Percentiles rank a stretch among this genome's conserved stretches.
These are phyloP conservation scores for Priocnemis perturbator DNA, from an alignment of 2,888 invertebrate species.

Conservation along the genomic window DNA sequence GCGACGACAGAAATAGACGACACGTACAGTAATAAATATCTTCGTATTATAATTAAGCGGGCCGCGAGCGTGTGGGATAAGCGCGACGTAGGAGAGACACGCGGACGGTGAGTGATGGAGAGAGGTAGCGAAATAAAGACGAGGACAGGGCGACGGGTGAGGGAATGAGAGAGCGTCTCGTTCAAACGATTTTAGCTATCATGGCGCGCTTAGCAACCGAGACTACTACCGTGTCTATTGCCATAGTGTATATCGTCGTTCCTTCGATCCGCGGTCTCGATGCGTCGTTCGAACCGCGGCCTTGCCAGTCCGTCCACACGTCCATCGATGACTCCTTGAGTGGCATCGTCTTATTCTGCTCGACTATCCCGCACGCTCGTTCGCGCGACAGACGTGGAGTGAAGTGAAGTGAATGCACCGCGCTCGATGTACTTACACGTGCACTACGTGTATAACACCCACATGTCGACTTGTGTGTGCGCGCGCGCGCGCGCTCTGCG, in stretches of 20 bases:
- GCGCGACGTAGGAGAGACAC: conserved; percentile 6
- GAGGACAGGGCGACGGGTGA: background rate
- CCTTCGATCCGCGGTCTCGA: conserved; percentile 21
- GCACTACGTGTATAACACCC: too few species aligned
- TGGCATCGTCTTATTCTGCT: conserved; percentile 63
- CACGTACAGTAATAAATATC: conserved; percentile 54
- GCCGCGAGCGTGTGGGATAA: conserved; percentile 36
- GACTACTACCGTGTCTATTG: background rate
- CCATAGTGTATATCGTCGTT: conserved; percentile 35
- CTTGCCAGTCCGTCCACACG: conserved; percentile 55
- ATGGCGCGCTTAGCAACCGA: conserved; percentile 37
- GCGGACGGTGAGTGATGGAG: background rate
- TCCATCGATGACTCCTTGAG: conserved; percentile 58
- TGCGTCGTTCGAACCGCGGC: conserved; percentile 44
- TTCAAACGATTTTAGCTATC: background rate
- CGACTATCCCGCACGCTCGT: conserved; percentile 14
- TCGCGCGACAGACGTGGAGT: background rate
- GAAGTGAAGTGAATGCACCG: conserved; percentile 1
- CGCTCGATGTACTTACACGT: background rate
- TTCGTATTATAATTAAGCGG: conserved; percentile 57
- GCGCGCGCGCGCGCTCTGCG: too few species aligned
- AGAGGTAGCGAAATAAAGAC: too few species aligned
- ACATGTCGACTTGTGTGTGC: too few species aligned
- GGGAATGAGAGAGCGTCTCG: background rate
- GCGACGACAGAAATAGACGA: conserved; percentile 54